phyloP scores from a whole-genome alignment of 1,140 invertebrate species.

The Pseudachorutes palmiensis region DNA sequence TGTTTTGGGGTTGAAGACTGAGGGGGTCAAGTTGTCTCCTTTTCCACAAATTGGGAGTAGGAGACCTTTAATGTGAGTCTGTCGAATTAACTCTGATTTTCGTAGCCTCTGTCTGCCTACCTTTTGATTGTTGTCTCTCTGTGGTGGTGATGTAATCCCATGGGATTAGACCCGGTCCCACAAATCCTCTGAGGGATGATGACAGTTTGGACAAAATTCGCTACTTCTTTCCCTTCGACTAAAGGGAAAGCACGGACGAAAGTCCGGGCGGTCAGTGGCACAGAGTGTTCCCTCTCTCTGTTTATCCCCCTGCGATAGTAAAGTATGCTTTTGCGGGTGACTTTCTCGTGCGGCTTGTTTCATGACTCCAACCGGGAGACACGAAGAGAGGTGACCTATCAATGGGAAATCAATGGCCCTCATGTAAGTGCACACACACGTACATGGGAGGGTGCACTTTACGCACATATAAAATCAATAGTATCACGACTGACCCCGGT shows the following conservation, averaged over 20 bases:
- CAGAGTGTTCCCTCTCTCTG: conserved; percentile 15
- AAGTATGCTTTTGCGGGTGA: no score
- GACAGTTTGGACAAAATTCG: not conserved
- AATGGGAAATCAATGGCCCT: conserved; percentile 25
- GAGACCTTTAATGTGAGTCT: no score
- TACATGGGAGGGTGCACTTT: not conserved
- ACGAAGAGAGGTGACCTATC: no score
- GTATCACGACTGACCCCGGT: not conserved
- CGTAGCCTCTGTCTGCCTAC: no score
- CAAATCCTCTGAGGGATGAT: conserved; percentile 31
- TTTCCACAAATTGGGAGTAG: no score
- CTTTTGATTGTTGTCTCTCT: not conserved
- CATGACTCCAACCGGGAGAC: no score
- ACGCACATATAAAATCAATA: not conserved
- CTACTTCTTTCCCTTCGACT: not conserved
- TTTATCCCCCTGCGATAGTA: no score
- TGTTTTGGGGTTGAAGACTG: no score
- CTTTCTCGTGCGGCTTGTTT: no score
- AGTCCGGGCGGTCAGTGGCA: conserved; percentile 30
- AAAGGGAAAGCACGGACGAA: not conserved
- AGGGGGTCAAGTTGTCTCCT: no score
- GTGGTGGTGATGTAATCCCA: conserved; percentile 22
- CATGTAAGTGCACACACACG: not conserved
- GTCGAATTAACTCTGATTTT: not conserved
- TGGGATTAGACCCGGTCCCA: conserved; percentile 22